A percentile compares a stretch with the other conserved stretches of the same genome.
Evolutionary conservation across 1,140 invertebrate genomes (phyloP).

Genomic region (Drosophila micromelanica): DNA sequence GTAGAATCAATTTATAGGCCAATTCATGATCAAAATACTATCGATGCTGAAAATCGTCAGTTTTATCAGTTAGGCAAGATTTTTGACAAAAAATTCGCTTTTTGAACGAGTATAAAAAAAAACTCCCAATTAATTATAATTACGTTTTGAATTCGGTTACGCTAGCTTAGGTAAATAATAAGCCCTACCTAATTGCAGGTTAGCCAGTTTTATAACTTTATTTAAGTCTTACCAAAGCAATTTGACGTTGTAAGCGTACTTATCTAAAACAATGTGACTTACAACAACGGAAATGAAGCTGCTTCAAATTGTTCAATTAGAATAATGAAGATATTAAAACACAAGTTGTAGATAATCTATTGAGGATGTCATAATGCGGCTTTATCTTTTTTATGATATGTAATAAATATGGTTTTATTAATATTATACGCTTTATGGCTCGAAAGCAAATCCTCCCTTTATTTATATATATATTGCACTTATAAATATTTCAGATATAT

Average conservation of each 20-base stretch:
- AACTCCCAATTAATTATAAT: slow-evolving; percentile 38
- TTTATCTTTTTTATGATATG: neutral
- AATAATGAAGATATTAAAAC: slow-evolving; percentile 27
- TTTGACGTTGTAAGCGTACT: slow-evolving; percentile 2
- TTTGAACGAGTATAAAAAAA: neutral
- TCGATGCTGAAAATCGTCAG: too few species aligned
- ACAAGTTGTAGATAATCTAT: slow-evolving; percentile 11
- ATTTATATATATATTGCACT: too few species aligned
- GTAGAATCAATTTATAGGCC: too few species aligned
- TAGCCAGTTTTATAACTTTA: neutral
- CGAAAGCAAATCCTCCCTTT: too few species aligned
- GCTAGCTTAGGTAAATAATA: slow-evolving; percentile 55
- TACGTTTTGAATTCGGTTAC: slow-evolving; percentile 50
- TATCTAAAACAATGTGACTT: slow-evolving; percentile 33
- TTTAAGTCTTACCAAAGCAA: slow-evolving; percentile 8
- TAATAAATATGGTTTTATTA: neutral
- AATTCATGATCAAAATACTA: too few species aligned
- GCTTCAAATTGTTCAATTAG: slow-evolving; percentile 47
- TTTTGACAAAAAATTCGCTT: too few species aligned
- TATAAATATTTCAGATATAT: too few species aligned
- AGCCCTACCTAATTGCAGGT: slow-evolving; percentile 43
- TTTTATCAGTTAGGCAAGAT: too few species aligned
- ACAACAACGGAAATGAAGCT: slow-evolving; percentile 40
- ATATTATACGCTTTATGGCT: too few species aligned
- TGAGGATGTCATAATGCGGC: slow-evolving; percentile 11